Base-by-base conservation (phyloP, 2,888 invertebrate species). In the Brenthis ino region DNA sequence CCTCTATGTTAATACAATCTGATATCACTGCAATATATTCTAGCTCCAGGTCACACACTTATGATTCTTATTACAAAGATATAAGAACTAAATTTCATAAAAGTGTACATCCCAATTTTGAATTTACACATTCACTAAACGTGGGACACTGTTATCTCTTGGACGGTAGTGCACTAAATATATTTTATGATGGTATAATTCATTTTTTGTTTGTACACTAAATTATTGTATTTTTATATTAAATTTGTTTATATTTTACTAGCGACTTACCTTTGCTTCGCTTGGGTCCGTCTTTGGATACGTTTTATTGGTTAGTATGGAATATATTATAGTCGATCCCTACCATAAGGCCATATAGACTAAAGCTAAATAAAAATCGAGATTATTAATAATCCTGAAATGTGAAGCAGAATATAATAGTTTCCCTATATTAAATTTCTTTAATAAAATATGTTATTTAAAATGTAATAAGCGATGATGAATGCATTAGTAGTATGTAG, bases 1-100 rank as follows among this genome's bases (percentile, higher is more conserved):
- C 79, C 77, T 79, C 76, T 83, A 85, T 85, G 85, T 78, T 84
- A 85, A 85, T 85, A 76, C 75, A 70, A 75, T 76, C 78, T 79
- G 81, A 83, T 82, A 78, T 72, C 80, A 75, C 74, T 74, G 77
- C 79, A 79, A 82, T 84, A 80, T 77, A 82, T 83, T 83, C 78
- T 79, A 80, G 72, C 79, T 55, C 51, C 5, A 37, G 20, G 33
- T 2, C 50, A 14, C 37, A 13, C 4, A 16, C 54, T 55, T 55
- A 55, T 72, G 57, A 64, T 28, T 58, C 64, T 70, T 68, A 61
- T 64, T 60, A 14, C 24, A 14, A 50, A n/a, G 20, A 1, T 4
- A 24, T 65, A 68, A 60, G 57, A 50, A 16, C 57, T 48, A 54
- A 64, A 63, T 57, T 24, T n/a, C 20, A 55, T 55, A 13, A 48